phyloP scores from a whole-genome alignment of 2,888 invertebrate genomes.

The Acleris sparsana region DNA sequence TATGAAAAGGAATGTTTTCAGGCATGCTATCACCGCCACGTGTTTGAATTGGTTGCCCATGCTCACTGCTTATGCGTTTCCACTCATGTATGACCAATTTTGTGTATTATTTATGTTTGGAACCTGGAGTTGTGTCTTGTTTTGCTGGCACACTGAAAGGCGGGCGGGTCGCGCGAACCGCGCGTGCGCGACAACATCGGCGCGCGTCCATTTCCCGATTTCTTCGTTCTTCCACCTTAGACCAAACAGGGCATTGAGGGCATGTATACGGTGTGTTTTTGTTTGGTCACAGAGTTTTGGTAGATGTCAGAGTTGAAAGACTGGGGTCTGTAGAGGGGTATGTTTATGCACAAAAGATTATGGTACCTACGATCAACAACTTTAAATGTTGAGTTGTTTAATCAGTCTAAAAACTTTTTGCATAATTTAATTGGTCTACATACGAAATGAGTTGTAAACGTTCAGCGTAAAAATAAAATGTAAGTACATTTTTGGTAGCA shows the following conservation, averaged over 20 bases:
- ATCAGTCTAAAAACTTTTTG: no score
- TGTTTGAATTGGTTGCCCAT: slow-evolving; percentile 90
- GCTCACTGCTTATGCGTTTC: slow-evolving; percentile 39
- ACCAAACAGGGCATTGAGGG: not conserved
- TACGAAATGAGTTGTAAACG: no score
- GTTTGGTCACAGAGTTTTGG: not conserved
- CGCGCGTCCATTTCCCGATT: slow-evolving; percentile 45
- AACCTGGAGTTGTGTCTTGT: slow-evolving; percentile 36
- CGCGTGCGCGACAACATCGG: slow-evolving; percentile 70
- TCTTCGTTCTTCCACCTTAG: slow-evolving; percentile 27
- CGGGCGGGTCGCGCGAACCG: slow-evolving; percentile 24
- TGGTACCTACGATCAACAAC: no score
- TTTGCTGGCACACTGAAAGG: slow-evolving; percentile 3
- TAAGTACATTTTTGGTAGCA: no score
- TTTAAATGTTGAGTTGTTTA: no score
- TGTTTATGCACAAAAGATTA: no score
- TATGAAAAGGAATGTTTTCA: slow-evolving; percentile 90
- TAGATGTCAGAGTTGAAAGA: no score
- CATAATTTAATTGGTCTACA: no score
- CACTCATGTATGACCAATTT: slow-evolving; percentile 29
- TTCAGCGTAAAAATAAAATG: no score
- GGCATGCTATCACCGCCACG: slow-evolving; percentile 89
- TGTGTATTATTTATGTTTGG: not conserved
- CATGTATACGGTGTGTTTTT: not conserved
- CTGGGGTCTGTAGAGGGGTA: no score